Percentiles rank a stretch among this genome's conserved stretches.
These are phyloP conservation scores for Galerucella nymphaeae DNA, from an alignment of 2,888 invertebrate species.

Conservation along the genomic window DNA sequence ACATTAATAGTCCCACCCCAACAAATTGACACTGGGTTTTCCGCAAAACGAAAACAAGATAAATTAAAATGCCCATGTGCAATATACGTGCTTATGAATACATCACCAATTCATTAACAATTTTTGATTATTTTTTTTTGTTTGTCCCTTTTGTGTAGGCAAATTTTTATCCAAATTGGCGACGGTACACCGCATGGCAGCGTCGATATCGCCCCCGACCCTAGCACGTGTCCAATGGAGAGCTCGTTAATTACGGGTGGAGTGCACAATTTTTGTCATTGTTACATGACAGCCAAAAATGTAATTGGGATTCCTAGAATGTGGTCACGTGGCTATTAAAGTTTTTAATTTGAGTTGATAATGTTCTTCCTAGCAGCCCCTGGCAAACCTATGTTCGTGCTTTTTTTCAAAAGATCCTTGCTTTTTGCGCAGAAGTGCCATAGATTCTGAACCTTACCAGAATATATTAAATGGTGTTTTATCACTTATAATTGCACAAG, in stretches of 20 bases:
- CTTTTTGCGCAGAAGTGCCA: too few species aligned
- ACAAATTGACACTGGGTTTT: background rate
- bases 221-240: conserved; percentile 48
- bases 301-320: conserved; percentile 47
- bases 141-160: conserved; percentile 18
- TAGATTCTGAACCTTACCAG: too few species aligned
- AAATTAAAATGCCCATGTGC: conserved; percentile 7
- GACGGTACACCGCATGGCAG: conserved; percentile 44
- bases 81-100: conserved; percentile 31
- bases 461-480: too few species aligned
- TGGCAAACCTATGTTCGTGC: too few species aligned
- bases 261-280: conserved; percentile 53
- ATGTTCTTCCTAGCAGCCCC: background rate
- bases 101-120: conserved; percentile 30
- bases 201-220: conserved; percentile 23
- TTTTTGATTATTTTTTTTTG: conserved; percentile 21
- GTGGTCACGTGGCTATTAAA: conserved; percentile 36
- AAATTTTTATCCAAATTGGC: conserved; percentile 22
- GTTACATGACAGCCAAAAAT: conserved; percentile 47
- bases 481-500: too few species aligned
- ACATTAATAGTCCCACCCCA: background rate
- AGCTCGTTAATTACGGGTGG: conserved; percentile 48
- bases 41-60: background rate
- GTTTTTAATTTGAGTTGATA: conserved; percentile 1
- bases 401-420: too few species aligned